Percentiles rank a stretch among this genome's conserved stretches.
These are phyloP conservation scores for Patiria pectinifera DNA, from an alignment of 53 echinoderm and acorn worm species.

Conservation along the genomic window DNA sequence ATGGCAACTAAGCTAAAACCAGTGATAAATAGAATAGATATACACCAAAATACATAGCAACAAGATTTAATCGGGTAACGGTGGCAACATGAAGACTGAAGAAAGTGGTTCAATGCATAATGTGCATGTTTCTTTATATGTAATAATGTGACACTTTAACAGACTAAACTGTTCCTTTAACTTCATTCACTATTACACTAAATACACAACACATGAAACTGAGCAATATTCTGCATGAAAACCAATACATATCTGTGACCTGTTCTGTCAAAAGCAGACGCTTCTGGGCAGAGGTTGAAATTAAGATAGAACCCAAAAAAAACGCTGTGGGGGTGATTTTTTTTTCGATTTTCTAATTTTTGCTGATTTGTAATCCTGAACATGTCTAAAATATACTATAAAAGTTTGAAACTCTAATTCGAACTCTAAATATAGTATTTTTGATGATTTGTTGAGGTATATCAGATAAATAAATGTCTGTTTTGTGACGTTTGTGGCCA, in stretches of 20 bases:
- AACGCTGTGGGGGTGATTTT: too few species aligned
- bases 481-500: too few species aligned
- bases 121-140: background rate
- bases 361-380: too few species aligned
- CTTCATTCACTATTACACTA: background rate
- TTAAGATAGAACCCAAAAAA: too few species aligned
- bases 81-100: background rate
- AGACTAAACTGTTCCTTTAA: background rate
- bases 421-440: too few species aligned
- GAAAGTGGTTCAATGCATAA: background rate
- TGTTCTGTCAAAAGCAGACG: too few species aligned
- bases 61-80: background rate
- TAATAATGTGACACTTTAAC: background rate
- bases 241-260: background rate
- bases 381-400: too few species aligned
- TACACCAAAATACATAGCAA: conserved; percentile 3
- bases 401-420: too few species aligned
- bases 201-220: background rate
- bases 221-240: background rate
- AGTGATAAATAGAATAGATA: conserved; percentile 29
- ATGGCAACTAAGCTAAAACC: conserved; percentile 17
- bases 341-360: too few species aligned
- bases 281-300: too few species aligned
- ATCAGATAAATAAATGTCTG: too few species aligned
- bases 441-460: too few species aligned